Evolutionary conservation across 2,888 invertebrate genomes (phyloP).

Genomic region (Parapristionchus giblindavisi): DNA sequence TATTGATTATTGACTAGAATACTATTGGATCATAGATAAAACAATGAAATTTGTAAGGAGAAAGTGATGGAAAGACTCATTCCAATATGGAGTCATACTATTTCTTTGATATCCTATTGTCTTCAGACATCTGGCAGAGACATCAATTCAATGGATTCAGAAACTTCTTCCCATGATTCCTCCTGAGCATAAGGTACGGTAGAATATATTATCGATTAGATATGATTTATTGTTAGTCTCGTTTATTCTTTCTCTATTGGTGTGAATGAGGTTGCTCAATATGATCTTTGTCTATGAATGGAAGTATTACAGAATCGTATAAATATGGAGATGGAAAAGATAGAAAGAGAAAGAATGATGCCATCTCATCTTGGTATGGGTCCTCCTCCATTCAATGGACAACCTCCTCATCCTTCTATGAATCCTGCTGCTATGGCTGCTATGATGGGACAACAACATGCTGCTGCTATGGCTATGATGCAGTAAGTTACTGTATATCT

Average conservation of each 20-base stretch:
- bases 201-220: conserved; percentile 21
- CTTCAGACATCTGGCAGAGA: conserved; percentile 25
- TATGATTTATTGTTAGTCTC: neutral
- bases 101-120: too few relatives aligned
- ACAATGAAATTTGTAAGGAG: too few relatives aligned
- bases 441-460: conserved; percentile 26
- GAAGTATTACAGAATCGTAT: conserved; percentile 17
- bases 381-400: too few relatives aligned
- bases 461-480: conserved; percentile 27
- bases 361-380: too few relatives aligned
- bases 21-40: too few relatives aligned
- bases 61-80: too few relatives aligned
- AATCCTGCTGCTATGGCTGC: conserved; percentile 23
- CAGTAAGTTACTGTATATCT: conserved; percentile 4
- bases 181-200: conserved; percentile 25
- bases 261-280: neutral
- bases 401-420: neutral
- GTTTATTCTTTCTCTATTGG: neutral
- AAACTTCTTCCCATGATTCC: conserved; percentile 10
- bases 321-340: neutral
- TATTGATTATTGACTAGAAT: too few relatives aligned
- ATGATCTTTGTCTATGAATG: neutral
- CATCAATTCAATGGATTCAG: conserved; percentile 1
- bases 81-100: too few relatives aligned
- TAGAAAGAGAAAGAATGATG: conserved; percentile 5